Evolutionary conservation across 2,797 vertebrate genomes (phyloP).

Genomic region (Craterocephalus amniculus): DNA sequence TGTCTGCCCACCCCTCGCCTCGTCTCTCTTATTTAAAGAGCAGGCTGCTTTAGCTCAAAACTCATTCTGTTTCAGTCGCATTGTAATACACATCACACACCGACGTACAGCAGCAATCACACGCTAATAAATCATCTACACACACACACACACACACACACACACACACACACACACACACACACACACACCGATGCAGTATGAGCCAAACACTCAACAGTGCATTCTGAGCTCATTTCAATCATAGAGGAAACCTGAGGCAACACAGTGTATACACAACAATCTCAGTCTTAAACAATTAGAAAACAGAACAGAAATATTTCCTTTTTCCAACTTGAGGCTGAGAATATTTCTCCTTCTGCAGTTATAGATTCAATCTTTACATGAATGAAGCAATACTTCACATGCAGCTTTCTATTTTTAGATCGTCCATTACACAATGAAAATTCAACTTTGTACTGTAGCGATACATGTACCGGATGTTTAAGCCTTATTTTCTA

Average conservation of each 20-base stretch:
- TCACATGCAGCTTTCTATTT: conserved; percentile 40
- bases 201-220: background rate
- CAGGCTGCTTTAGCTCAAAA: conserved; percentile 64
- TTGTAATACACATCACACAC: conserved; percentile 55
- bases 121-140: conserved; percentile 59
- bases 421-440: conserved; percentile 36
- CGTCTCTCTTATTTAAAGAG: conserved; percentile 73
- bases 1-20: conserved; percentile 10
- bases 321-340: background rate
- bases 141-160: conserved; percentile 10
- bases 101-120: conserved; percentile 53
- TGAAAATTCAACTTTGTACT: conserved; percentile 33
- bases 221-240: conserved; percentile 16
- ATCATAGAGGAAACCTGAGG: conserved; percentile 6
- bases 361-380: conserved; percentile 18
- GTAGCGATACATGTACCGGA: conserved; percentile 25
- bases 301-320: conserved; percentile 10
- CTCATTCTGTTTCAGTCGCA: conserved; percentile 61
- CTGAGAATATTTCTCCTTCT: conserved; percentile 9
- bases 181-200: background rate
- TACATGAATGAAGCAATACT: conserved; percentile 22
- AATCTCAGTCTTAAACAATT: conserved; percentile 13
- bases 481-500: conserved; percentile 26
- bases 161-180: conserved; percentile 1
- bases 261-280: conserved; percentile 6